phyloP scores from a whole-genome alignment of 1,140 invertebrate genomes.

The Philotrypesis tridentata region DNA sequence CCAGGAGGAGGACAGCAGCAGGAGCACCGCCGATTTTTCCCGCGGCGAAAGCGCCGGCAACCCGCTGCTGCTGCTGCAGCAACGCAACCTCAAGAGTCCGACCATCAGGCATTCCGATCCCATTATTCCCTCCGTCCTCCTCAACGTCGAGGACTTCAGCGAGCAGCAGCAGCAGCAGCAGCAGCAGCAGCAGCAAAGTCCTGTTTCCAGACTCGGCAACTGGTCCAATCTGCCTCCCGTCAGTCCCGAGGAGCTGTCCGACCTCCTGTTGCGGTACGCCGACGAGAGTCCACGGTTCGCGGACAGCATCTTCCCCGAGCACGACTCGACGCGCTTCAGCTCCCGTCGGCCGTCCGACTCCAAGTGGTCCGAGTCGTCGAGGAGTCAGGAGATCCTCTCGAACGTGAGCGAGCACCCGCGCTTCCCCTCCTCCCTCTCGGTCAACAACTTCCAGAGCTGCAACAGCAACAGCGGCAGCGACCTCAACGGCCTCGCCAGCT shows the following conservation, averaged over 20 bases:
- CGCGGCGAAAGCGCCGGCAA: conserved; percentile 9
- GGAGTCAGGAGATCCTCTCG: conserved; percentile 67
- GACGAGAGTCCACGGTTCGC: conserved; percentile 38
- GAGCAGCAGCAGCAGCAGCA: conserved; percentile 26
- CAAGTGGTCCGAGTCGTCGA: conserved; percentile 68
- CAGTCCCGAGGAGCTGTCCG: conserved; percentile 54
- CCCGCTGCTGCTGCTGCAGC: conserved; percentile 18
- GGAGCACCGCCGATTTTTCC: background rate
- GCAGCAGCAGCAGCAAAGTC: background rate
- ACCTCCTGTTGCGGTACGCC: conserved; percentile 46
- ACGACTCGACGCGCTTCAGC: conserved; percentile 66
- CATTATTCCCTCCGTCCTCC: conserved; percentile 61
- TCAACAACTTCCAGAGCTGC: conserved; percentile 67
- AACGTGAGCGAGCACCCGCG: conserved; percentile 57
- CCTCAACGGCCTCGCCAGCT: conserved; percentile 63
- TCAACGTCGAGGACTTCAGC: conserved; percentile 65
- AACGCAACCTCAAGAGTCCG: conserved; percentile 54
- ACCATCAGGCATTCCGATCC: conserved; percentile 62
- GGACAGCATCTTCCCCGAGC: conserved; percentile 62
- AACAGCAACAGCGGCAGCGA: conserved; percentile 67
- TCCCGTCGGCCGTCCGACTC: conserved; percentile 68
- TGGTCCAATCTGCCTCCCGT: background rate
- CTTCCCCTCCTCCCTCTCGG: conserved; percentile 67
- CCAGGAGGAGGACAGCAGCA: conserved; percentile 50
- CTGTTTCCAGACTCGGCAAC: background rate